Evolutionary conservation across 2,888 invertebrate species (phyloP), one percentile per base, ranked within the genome.

Genomic region (Archaeoteleia sp.): DNA sequence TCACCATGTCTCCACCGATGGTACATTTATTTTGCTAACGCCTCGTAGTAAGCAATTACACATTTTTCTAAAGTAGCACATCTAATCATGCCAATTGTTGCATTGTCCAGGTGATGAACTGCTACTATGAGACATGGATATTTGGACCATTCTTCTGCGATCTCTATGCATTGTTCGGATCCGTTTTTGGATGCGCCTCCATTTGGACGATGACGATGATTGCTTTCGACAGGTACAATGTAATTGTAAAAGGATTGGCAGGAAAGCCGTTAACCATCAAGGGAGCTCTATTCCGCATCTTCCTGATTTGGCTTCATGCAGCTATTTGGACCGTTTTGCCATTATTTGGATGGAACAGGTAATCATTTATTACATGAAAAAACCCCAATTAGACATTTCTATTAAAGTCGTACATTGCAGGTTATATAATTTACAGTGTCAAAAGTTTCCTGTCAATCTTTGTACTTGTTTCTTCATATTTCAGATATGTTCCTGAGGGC

Each of bases 191-290:
- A 65, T 94, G 95, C 83, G 90, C 90, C 75, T 96, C 96, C 62
- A 97, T 97, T 80, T 96, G 95, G 94, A 93, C 95, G 20, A 95
- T 97, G 94, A 92, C 93, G 9, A 91, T 93, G 90, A 96, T 97
- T 75, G 94, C 96, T 57, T 89, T 95, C 79, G 97, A 97, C 85
- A 90, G 97, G 75, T 97, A 96, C 89, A 95, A 95, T 84, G 96
- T 96, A 58, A 97, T 97, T 82, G 96, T 96, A 29, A 95, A 95
- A 86, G 94, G 95, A 75, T 67, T 96, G 76, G 91, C 95, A 49
- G 96, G 93, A 8, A 91, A 93, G 77, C 95, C 95, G 14, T 88
- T 96, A 89, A 93, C 93, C 46, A 93, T 91, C 79, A 94, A 92
- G 76, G 91, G 92, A 70, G 94, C 95, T 30, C 86, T 95, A 69